phyloP scores from a whole-genome alignment of 2,797 vertebrate genomes.

The Pangasius macronema region DNA sequence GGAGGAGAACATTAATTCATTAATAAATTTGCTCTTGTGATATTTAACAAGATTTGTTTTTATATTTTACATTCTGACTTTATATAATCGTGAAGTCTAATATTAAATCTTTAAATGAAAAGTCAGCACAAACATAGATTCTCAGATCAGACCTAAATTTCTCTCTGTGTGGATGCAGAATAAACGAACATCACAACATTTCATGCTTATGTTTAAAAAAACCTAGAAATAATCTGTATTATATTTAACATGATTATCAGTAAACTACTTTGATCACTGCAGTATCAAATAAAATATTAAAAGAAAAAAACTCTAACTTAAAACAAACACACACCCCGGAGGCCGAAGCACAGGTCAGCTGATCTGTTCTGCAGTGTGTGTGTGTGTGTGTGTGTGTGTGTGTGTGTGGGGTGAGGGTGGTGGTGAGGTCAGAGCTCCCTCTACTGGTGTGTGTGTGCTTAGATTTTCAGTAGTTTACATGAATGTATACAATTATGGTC shows the following conservation, averaged over 20 bases:
- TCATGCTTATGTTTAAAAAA: not conserved
- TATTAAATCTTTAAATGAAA: not conserved
- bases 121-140: not conserved
- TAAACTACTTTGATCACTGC: not conserved
- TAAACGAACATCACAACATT: not conserved
- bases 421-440: constrained; percentile 20
- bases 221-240: not conserved
- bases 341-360: not conserved
- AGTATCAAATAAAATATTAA: not conserved
- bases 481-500: not conserved
- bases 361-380: not conserved
- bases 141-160: not conserved
- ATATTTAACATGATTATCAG: not conserved
- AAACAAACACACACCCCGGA: not conserved
- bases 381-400: no score
- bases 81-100: not conserved
- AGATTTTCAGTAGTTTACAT: not conserved
- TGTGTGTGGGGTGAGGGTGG: not conserved
- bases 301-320: not conserved
- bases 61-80: not conserved
- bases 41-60: not conserved
- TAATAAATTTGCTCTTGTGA: not conserved
- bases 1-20: no score
- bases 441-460: constrained; percentile 55
- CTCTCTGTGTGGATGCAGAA: not conserved